phyloP scores from a whole-genome alignment of 2,888 invertebrate genomes.

The Metacarcinus magister region DNA sequence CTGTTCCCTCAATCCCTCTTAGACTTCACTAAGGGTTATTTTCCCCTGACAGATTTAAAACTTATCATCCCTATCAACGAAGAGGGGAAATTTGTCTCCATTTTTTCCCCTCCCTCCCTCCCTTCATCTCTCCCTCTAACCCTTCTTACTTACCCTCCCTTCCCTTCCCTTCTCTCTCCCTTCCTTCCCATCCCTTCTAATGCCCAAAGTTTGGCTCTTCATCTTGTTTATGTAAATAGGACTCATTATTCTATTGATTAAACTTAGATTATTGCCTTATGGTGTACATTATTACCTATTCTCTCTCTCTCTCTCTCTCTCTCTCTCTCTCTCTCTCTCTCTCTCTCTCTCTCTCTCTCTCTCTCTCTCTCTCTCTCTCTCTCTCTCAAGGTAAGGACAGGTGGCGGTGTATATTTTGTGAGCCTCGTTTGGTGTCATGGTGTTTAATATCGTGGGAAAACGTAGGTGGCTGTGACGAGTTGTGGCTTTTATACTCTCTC shows the following conservation, averaged over 20 bases:
- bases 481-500: neutral
- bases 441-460: conserved; percentile 36
- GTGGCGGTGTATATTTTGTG: neutral
- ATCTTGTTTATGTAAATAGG: neutral
- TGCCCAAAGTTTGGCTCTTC: neutral
- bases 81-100: neutral
- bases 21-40: neutral
- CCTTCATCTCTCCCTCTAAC: neutral
- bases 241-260: neutral
- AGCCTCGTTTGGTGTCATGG: neutral
- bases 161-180: neutral
- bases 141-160: no score
- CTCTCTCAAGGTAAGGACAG: neutral
- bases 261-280: neutral
- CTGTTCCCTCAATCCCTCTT: neutral
- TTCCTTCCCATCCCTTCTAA: neutral
- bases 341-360: conserved; percentile 39
- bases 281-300: neutral
- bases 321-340: conserved; percentile 46
- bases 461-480: neutral
- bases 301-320: conserved; percentile 43
- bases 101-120: neutral
- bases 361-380: neutral
- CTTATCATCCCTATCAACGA: neutral
- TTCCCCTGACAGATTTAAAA: neutral